Base-by-base conservation (phyloP, 2,888 invertebrate species). In the Clusia tigrina region DNA sequence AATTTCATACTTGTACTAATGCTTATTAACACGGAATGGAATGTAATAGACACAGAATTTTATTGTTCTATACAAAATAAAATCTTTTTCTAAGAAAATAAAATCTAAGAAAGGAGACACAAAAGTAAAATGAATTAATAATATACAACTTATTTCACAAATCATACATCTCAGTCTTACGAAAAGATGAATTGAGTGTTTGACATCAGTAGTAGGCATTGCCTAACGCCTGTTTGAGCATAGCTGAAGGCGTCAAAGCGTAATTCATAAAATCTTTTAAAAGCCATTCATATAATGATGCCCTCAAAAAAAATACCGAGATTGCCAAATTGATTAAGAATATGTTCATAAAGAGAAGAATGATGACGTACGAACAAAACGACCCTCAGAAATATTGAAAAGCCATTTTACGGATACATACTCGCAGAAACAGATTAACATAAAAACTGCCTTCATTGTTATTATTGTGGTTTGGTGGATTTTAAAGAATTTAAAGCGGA, bases 261-360 rank as follows among this genome's bases (percentile, higher is more conserved):
- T 74, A 75, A 73, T 76, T 74, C 73, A 74, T 76, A 75, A 77
- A 69, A 76, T 74, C 76, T 74, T 77, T 74, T 69, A 74, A 73
- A 78, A 74, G 75, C 69, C 75, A 75, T 66, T 67, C 62, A 67
- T 15, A 23, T 38, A 23, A 22, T 9, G n/a, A n/a, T n/a, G 55
- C 20, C 55, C 55, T 23, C 38, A 23, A 38, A 23, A 58, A 48
- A 58, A 57, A 57, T 54, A 63, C 51, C 46, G 55, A 59, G 55
- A 59, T n/a, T 56, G 55, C 25, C 58, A 63, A 59, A 24, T 57
- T 54, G 64, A 60, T 60, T 60, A 56, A 48, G n/a, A n/a, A n/a
- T n/a, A n/a, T n/a, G n/a, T n/a, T n/a, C n/a, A n/a, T n/a, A n/a
- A n/a, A n/a, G n/a, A n/a, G n/a, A n/a, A n/a, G n/a, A n/a, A 55